Base-by-base conservation (phyloP, 2,888 invertebrate genomes). In the Agriopis leucophaearia region DNA sequence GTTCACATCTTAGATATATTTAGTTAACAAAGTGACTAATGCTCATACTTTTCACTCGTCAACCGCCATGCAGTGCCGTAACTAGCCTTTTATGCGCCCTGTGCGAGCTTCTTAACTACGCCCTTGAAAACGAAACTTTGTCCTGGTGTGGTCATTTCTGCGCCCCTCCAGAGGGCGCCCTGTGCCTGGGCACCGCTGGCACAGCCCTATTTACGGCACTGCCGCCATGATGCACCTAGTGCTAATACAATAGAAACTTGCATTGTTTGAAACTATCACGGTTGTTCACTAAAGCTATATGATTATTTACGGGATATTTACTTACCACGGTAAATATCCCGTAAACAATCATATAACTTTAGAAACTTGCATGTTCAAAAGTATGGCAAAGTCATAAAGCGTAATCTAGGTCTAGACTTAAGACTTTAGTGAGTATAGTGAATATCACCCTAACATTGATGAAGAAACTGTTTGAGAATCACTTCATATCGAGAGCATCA, bases 1-100 rank as follows among this genome's bases (percentile, higher is more conserved):
- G 44, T 16, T 45, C 45, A 45, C 57, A 95, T 96, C 8, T 94
- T 94, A 3, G 92, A 52, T 58, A 15, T 64, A 68, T 68, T 50
- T 50, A 50, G 40, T 40, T 54, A 52, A 63, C 12, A 48, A 44
- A 45, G 55, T 61, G 51, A 51, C 66, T 66, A 61, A 66, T 51
- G 42, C 8, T 42, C 48, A 45, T 48, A 18, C 42, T 8, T 40
- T 27, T 55, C 27, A 42, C 55, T 18, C 13, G 27, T n/a, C 40
- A 13, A 18, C 9, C 38, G 2, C 15, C 0, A 10, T 4, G 9
- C 8, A 9, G 47, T n/a, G n/a, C n/a, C n/a, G n/a, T n/a, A n/a
- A n/a, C n/a, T n/a, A n/a, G n/a, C n/a, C n/a, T n/a, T n/a, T n/a
- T n/a, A n/a, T n/a, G n/a, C n/a, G n/a, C n/a, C n/a, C n/a, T n/a